These are phyloP conservation scores for Baccha elongata DNA, from an alignment of 2,888 invertebrate species.

Conservation along the genomic window DNA sequence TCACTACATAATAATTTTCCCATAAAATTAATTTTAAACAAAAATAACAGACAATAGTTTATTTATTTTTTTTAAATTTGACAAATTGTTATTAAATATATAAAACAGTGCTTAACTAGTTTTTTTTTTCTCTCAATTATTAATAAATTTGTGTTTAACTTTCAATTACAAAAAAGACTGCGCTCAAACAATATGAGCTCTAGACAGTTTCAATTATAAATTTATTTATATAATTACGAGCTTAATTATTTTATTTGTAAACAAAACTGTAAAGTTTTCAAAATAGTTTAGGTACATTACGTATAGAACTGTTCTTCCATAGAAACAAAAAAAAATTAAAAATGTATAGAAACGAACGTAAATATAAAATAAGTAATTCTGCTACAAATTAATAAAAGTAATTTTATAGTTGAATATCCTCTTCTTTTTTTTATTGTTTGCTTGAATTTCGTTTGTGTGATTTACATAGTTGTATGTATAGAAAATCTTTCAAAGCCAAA, in stretches of 20 bases:
- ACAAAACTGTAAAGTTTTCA: constrained; percentile 4
- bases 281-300: constrained; percentile 6
- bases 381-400: constrained; percentile 54
- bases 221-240: constrained; percentile 7
- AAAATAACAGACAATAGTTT: constrained; percentile 9
- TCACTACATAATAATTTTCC: constrained; percentile 53
- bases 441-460: constrained; percentile 1
- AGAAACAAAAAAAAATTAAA: neutral
- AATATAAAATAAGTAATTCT: constrained; percentile 14
- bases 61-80: constrained; percentile 11
- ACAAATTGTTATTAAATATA: constrained; percentile 25
- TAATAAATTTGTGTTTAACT: constrained; percentile 2
- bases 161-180: neutral
- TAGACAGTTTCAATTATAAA: constrained; percentile 6
- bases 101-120: constrained; percentile 29
- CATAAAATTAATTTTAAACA: constrained; percentile 33
- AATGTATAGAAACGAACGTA: constrained; percentile 13
- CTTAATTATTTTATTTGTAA: constrained; percentile 24
- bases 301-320: constrained; percentile 31
- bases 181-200: constrained; percentile 22
- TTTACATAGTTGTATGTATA: constrained; percentile 6
- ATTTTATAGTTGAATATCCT: constrained; percentile 27
- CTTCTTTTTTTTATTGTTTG: constrained; percentile 15
- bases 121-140: constrained; percentile 4
- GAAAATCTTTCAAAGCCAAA: neutral